Base-by-base conservation (phyloP, 2,113 vertebrate species). In the Lepus europaeus region DNA sequence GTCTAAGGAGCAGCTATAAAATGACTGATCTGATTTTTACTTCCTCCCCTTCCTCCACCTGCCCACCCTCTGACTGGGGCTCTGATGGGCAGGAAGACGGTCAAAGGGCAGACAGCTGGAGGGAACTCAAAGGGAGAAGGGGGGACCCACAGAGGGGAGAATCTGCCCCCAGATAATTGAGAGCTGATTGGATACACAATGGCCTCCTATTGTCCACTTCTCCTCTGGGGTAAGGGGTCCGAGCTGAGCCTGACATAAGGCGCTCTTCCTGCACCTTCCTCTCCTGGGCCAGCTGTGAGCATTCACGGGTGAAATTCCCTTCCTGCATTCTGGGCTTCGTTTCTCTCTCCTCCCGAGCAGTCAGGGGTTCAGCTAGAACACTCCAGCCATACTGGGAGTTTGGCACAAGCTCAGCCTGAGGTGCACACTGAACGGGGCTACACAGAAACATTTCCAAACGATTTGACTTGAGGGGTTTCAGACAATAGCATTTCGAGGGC, bases 101-200 rank as follows among this genome's bases (percentile, higher is more conserved):
- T 97, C 97, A 97, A 96, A 97, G 97, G 96, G 96, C 96, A 97
- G 97, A 97, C 97, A 97, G 97, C 96, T 97, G 97, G 95, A 96
- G 95, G 92, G 93, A 92, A 90, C 92, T 96, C 97, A 96, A 95
- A 97, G 85, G 64, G 63, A 94, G 80, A 0, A 45, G 77, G 63
- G 93, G 89, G 76, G 49, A 94, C 92, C 93, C 95, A 88, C 90
- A 86, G 97, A 96, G 96, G 95, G 85, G 96, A 93, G 90, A 92
- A 7, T 93, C 90, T 96, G 96, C 81, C 90, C 93, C 91, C 90
- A 92, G 97, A 96, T 97, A 97, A 97, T 96, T 95, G 95, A 87
- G 95, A 97, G 97, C 95, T 97, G 93, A 97, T 97, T 94, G 95
- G 95, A 82, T 84, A 94, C 92, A 97, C 97, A 97, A 97, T 96